Evolutionary conservation across 2,888 invertebrate genomes (phyloP).

Genomic region (Mythimna pallens): DNA sequence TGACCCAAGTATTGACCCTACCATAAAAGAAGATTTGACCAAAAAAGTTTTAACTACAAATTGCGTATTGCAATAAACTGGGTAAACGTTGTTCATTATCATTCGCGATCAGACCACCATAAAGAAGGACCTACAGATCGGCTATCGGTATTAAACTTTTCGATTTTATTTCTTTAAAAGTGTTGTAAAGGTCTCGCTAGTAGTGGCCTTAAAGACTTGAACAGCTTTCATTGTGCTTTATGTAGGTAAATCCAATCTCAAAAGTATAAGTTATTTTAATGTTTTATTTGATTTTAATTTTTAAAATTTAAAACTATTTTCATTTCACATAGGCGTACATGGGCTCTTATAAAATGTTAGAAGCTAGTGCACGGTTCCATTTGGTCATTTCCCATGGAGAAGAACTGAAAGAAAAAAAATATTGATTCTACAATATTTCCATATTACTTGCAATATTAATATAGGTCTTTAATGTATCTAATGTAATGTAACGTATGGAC

Average conservation of each 20-base stretch:
- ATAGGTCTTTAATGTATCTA: no score
- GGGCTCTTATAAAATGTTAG: no score
- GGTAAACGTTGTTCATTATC: conserved; percentile 32
- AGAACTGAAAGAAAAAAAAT: no score
- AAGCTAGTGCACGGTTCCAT: no score
- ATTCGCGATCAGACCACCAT: conserved; percentile 23
- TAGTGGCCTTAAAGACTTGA: not conserved
- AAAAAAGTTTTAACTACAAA: conserved; percentile 44
- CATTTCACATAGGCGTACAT: no score
- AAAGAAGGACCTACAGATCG: conserved; percentile 17
- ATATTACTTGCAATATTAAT: no score
- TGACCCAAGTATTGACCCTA: conserved; percentile 18
- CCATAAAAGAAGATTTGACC: conserved; percentile 42
- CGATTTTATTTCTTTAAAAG: conserved; percentile 15
- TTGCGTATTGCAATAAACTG: conserved; percentile 36
- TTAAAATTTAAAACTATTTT: no score
- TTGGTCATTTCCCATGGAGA: no score
- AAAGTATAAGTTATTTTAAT: no score
- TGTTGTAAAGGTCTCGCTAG: conserved; percentile 7
- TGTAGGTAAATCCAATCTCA: not conserved
- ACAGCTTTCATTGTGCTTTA: not conserved
- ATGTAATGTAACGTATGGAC: no score
- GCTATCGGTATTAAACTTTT: conserved; percentile 14
- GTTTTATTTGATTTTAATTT: no score
- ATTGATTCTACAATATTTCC: no score